Evolutionary conservation across 2,113 vertebrate genomes (phyloP).

Genomic region (Lophotis ruficrista): DNA sequence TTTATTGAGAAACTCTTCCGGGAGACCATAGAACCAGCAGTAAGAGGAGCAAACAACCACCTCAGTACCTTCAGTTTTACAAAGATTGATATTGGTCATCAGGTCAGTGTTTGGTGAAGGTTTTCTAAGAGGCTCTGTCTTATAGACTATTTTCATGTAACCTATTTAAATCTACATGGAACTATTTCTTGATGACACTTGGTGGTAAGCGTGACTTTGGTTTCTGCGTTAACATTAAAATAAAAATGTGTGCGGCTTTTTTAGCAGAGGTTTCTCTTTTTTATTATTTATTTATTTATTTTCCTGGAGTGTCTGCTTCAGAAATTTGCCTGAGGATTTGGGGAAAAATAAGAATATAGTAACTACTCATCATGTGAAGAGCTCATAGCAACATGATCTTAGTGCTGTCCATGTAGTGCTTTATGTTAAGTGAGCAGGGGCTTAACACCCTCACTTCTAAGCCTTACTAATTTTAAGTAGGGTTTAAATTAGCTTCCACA

Average conservation of each 20-base stretch:
- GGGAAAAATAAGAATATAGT: neutral
- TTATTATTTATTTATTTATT: neutral
- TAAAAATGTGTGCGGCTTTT: neutral
- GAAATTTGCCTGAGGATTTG: neutral
- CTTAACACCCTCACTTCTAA: neutral
- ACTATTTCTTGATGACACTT: neutral
- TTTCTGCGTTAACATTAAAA: neutral
- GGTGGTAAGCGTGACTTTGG: neutral
- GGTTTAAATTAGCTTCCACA: neutral
- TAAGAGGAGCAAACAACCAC: slow-evolving; percentile 88
- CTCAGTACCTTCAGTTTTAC: slow-evolving; percentile 93
- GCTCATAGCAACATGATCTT: neutral
- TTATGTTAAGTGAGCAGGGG: neutral
- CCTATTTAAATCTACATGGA: neutral
- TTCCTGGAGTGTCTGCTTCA: neutral
- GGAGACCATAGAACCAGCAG: slow-evolving; percentile 94
- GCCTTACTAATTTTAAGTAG: neutral
- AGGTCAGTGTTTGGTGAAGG: slow-evolving; percentile 77
- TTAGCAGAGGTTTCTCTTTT: neutral
- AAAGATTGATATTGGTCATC: slow-evolving; percentile 92
- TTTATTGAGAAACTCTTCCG: slow-evolving; percentile 96
- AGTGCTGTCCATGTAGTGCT: neutral
- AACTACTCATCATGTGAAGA: neutral
- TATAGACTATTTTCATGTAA: neutral
- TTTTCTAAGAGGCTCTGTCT: neutral